Evolutionary conservation across 2,797 vertebrate species (phyloP), one percentile per base, ranked within the genome.

Genomic region (Micromesistius poutassou): DNA sequence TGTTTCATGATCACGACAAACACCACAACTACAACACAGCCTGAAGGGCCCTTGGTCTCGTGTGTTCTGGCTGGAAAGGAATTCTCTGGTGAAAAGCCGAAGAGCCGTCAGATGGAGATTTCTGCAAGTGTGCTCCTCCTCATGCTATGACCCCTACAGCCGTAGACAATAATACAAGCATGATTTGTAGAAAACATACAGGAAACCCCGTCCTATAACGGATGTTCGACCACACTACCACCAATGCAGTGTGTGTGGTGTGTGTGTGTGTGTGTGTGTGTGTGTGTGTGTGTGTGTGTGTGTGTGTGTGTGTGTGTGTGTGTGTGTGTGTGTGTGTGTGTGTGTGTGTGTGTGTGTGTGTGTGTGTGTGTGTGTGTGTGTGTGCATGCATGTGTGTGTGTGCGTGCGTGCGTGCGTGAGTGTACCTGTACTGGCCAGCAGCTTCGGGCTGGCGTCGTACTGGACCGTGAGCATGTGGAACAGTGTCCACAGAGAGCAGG

Each of bases 401-500:
- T 71, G 77, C 50, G 10, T 36, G 62, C 35, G 62, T 74, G 72
- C 4, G 13, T 8, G 16, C 30, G 12, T 19, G 8, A 14, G n/a
- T 2, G n/a, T 84, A 99, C 97, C 96, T 83, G 96, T 96, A 86
- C 95, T 93, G 0, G 89, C 80, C 82, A 98, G 87, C 0, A 93
- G 95, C 0, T 93, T 86, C 0, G 96, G 96, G 0, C 3, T 92
- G 73, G 89, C 79, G 0, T 93, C 94, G 2, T 96, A 95, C 46
- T 95, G 94, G 0, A 98, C 94, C 0, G 96, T 97, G 30, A 99
- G 84, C 4, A 93, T 92, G 2, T 99, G 98, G 87, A 99, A 98
- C 12, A 99, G 87, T 14, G 95, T 96, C 98, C 98, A 99, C 30
- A 99, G 94, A 16, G 96, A 94, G 40, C 98, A 99, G 0, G 96